Base-by-base conservation (phyloP, 2,888 invertebrate species). In the Dryobotodes eremita region DNA sequence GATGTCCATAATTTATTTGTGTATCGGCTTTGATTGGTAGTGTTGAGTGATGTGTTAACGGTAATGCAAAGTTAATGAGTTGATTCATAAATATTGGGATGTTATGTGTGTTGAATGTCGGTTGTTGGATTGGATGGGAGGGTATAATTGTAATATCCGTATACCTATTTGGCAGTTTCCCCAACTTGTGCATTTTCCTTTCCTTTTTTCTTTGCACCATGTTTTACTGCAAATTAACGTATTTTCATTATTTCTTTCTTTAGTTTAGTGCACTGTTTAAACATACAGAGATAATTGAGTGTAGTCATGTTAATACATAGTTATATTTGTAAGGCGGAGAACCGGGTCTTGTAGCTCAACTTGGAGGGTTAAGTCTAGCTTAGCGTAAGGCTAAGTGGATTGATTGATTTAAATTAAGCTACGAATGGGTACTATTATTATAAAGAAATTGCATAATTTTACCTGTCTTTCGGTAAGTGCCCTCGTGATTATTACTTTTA, bases 1-100 rank as follows among this genome's bases (percentile, higher is more conserved):
- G 86, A 80, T 83, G 86, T 89, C 75, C 83, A 88, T 88, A 82
- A 90, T 92, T 88, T 90, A 92, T 92, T 89, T 90, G 90, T 77
- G 90, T 87, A 92, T 89, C 77, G 87, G 82, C 83, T 89, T 88
- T 90, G 89, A 91, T 90, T 86, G 86, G 86, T 80, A 53, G 85
- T 86, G 89, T 88, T 80, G 79, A 88, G 88, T 79, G 85, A 86
- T 83, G 80, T 86, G 86, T 86, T 83, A 86, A 75, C 83, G n/a
- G 69, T 83, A 46, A 85, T 84, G 78, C 55, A 84, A 31, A 26
- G 62, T 62, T 84, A 85, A 84, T 85, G 77, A 81, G 77, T 26
- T 61, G 20, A 13, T 81, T 85, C 71, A 82, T 81, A 71, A 81
- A 84, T 83, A 81, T 77, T 75, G n/a, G 55, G 3, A 59, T 13